phyloP scores from a whole-genome alignment of 2,888 invertebrate species.

The Mythimna loreyi region DNA sequence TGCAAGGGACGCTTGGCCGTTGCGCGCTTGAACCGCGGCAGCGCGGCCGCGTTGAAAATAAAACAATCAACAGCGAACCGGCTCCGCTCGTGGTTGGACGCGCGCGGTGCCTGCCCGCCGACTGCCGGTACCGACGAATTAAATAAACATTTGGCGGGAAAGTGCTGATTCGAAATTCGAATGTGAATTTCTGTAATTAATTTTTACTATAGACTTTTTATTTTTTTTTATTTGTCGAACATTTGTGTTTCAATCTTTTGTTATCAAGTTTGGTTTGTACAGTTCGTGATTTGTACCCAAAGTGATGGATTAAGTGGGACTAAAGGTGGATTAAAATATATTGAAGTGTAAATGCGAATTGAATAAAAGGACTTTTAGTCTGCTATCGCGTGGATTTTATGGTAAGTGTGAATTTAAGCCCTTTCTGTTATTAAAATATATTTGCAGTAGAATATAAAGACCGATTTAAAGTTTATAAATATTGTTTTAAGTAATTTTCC shows the following conservation, averaged over 20 bases:
- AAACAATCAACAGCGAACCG: conserved; percentile 87
- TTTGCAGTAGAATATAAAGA: no score
- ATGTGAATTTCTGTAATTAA: conserved; percentile 35
- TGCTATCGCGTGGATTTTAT: conserved; percentile 35
- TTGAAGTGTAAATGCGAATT: conserved; percentile 70
- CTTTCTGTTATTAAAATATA: not conserved
- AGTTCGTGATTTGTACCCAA: conserved; percentile 69
- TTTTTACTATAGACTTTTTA: conserved; percentile 9
- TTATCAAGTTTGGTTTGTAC: conserved; percentile 30
- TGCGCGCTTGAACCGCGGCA: conserved; percentile 68
- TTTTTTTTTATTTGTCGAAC: not conserved
- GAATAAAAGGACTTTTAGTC: conserved; percentile 55
- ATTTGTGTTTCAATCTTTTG: conserved; percentile 34
- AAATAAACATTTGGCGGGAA: conserved; percentile 83
- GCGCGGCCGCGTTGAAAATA: conserved; percentile 79
- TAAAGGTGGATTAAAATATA: conserved; percentile 69
- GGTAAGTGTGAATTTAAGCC: conserved; percentile 44
- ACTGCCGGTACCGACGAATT: conserved; percentile 66
- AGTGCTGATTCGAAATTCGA: conserved; percentile 58
- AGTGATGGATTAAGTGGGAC: conserved; percentile 72
- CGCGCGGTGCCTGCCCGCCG: conserved; percentile 68
- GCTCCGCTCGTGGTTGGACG: conserved; percentile 85
- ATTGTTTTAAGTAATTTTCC: not conserved
- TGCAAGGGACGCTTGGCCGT: conserved; percentile 68
- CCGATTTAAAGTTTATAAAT: not conserved